A percentile compares a stretch with the other conserved stretches of the same genome.
These are phyloP conservation scores for Taenioides sp. DNA, from an alignment of 2,797 vertebrate genomes.

Conservation along the genomic window DNA sequence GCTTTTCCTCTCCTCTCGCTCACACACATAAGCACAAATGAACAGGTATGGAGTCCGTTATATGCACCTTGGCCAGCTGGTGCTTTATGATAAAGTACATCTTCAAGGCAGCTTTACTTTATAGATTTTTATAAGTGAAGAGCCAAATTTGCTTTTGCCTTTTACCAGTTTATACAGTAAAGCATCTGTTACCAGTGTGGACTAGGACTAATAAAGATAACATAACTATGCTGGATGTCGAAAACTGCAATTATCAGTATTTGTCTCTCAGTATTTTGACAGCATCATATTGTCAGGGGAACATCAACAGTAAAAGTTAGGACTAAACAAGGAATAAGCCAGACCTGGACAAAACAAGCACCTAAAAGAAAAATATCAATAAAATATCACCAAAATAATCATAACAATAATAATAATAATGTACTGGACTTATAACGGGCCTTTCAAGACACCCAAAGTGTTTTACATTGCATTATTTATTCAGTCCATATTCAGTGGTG, in stretches of 20 bases:
- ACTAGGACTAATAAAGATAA: not conserved
- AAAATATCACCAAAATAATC: not conserved
- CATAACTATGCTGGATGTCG: not conserved
- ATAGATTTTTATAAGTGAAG: conserved; percentile 1
- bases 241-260: not conserved
- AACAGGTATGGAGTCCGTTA: not conserved
- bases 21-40: not conserved
- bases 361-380: not conserved
- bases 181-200: not conserved
- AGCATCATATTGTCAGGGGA: not conserved
- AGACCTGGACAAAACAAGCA: not conserved
- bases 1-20: not conserved
- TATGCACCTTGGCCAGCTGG: conserved; percentile 14
- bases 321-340: not conserved
- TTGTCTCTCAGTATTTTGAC: not conserved
- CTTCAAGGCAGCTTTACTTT: conserved; percentile 12
- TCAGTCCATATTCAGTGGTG: too few species aligned
- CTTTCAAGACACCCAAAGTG: too few species aligned
- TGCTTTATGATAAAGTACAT: conserved; percentile 2
- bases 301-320: not conserved
- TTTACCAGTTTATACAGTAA: not conserved
- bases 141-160: conserved; percentile 1
- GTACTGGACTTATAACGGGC: too few species aligned
- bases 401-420: too few species aligned
- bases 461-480: too few species aligned